Percentiles rank a stretch among this genome's conserved stretches.
phyloP scores from a whole-genome alignment of 2,888 invertebrate species.

The Aquatica leii region DNA sequence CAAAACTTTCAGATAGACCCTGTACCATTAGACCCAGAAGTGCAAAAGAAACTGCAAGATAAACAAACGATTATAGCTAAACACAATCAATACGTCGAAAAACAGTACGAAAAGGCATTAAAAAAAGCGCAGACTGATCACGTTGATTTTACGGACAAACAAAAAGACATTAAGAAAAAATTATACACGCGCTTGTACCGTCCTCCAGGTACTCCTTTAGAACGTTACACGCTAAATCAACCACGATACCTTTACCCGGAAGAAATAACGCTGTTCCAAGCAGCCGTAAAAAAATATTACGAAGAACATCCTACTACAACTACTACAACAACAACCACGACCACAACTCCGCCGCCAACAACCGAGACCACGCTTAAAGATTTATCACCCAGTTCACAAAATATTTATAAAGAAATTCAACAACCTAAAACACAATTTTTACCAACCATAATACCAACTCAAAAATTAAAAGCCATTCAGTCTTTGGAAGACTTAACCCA shows the following conservation, averaged over 20 bases:
- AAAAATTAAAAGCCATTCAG: conserved; percentile 59
- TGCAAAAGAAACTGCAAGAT: conserved; percentile 75
- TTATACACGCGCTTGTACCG: conserved; percentile 58
- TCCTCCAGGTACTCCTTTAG: conserved; percentile 49
- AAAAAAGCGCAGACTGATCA: conserved; percentile 79
- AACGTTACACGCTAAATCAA: conserved; percentile 51
- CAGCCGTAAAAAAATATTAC: conserved; percentile 73
- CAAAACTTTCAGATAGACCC: conserved; percentile 47
- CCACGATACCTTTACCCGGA: conserved; percentile 68
- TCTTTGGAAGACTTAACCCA: conserved; percentile 56
- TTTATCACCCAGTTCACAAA: conserved; percentile 21
- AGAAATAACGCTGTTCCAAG: conserved; percentile 70
- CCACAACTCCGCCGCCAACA: conserved; percentile 60
- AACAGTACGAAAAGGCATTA: conserved; percentile 80
- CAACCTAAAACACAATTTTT: conserved; percentile 43
- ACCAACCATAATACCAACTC: conserved; percentile 65
- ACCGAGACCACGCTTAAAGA: conserved; percentile 43
- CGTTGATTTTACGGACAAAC: conserved; percentile 73
- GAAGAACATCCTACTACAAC: conserved; percentile 74
- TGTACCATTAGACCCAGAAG: conserved; percentile 61
- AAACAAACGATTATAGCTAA: conserved; percentile 77
- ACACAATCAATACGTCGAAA: conserved; percentile 79
- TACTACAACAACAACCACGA: conserved; percentile 72
- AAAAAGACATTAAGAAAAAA: conserved; percentile 70
- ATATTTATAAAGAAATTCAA: conserved; percentile 32